Conservation (phyloP, 2,797 vertebrate genomes). For the Acipenser oxyrinchus region DNA sequence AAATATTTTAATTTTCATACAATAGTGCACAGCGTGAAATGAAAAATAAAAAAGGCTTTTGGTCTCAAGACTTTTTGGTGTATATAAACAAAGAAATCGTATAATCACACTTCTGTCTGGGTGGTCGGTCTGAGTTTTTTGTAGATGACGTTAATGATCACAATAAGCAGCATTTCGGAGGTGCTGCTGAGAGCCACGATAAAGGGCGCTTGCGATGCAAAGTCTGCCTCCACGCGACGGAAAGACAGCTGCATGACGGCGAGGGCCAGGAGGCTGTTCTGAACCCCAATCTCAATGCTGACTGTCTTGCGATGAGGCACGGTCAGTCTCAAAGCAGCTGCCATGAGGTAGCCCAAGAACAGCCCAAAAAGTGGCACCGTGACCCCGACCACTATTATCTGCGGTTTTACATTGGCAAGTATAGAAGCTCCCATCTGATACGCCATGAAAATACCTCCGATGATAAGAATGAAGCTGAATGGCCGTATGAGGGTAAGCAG, state of each 20-base stretch:
- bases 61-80: constrained; percentile 43
- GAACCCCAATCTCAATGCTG: constrained; percentile 82
- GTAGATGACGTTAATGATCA: constrained; percentile 59
- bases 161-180: constrained; percentile 78
- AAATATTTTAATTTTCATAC: constrained; percentile 52
- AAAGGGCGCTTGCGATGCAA: constrained; percentile 82
- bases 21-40: constrained; percentile 3
- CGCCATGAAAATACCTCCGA: constrained; percentile 81
- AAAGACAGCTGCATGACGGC: constrained; percentile 87
- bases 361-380: constrained; percentile 77
- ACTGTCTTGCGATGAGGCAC: constrained; percentile 69
- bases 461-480: constrained; percentile 76
- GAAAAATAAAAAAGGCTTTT: constrained; percentile 58
- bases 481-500: constrained; percentile 76
- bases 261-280: constrained; percentile 84
- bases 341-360: constrained; percentile 63
- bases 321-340: constrained; percentile 51
- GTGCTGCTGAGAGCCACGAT: constrained; percentile 86
- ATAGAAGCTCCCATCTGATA: constrained; percentile 83
- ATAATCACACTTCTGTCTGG: constrained; percentile 49
- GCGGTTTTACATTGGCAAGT: constrained; percentile 59
- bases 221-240: constrained; percentile 71
- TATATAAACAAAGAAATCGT: constrained; percentile 11
- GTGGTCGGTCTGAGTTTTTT: constrained; percentile 45
- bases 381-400: constrained; percentile 66